Base-by-base conservation (phyloP, 2,888 invertebrate species). In the Lutraria lutraria region DNA sequence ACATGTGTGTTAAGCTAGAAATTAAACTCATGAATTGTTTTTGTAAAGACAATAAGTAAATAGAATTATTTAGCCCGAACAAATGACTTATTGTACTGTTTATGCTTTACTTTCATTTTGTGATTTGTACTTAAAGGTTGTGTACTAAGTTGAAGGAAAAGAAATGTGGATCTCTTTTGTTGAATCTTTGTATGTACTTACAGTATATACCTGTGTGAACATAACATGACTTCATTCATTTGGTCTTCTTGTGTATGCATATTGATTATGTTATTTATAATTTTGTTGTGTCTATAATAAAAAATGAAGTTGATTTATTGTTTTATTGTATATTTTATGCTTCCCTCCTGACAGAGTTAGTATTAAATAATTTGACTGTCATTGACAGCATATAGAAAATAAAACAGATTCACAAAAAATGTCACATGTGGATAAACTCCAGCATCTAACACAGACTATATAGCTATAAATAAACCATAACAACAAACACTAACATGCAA, bases 241-340 rank as follows among this genome's bases (percentile, higher is more conserved):
- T 34, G 15, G 16, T 76, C 29, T 72, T 82, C 34, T 63, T 88
- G 80, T 88, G 83, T 80, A 80, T 83, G 87, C 87, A 79, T 83
- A 88, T 83, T 54, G 43, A 83, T 76, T 60, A 83, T 88, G 83
- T 88, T 88, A 88, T 88, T 88, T 88, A 88, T 88, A 80, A 88
- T 76, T 76, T 88, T 88, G 87, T 88, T 88, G 87, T 88, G 87
- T 83, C 83, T 83, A 88, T 88, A 83, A 88, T 83, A 88, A 83
- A 83, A 84, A 83, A 60, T 86, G 76, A 76, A 76, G 76, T 76
- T 76, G 76, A 76, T 34, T 31, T 25, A 15, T 31, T 31, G 29
- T 15, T 76, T 31, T 76, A 15, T 31, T 76, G 29, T 34, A 34
- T 76, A 16, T 76, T 76, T 31, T 34, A 12, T 72, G 10, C 6